Conservation (phyloP, 2,888 invertebrate species). For the Dasypogon diadema region DNA sequence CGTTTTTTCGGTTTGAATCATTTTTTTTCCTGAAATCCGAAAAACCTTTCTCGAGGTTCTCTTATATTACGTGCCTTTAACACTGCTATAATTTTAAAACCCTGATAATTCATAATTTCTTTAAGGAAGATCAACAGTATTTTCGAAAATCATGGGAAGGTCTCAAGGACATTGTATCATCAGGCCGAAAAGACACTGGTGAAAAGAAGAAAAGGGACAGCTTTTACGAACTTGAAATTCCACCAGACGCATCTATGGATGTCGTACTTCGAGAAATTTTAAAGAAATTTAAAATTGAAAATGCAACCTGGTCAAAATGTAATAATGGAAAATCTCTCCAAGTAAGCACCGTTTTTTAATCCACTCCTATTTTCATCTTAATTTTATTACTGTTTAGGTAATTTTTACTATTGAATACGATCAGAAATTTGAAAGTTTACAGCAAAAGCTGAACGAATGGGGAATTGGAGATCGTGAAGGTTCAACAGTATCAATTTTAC, state of each 20-base stretch:
- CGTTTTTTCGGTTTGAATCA: no score
- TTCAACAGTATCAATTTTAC: slow-evolving; percentile 74
- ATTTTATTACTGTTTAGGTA: slow-evolving; percentile 62
- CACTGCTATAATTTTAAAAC: no score
- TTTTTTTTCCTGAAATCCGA: no score
- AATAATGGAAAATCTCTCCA: slow-evolving; percentile 71
- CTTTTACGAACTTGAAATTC: slow-evolving; percentile 56
- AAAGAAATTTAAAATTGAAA: slow-evolving; percentile 70
- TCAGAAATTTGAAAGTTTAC: slow-evolving; percentile 72
- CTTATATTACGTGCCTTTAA: no score
- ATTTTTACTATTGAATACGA: slow-evolving; percentile 74
- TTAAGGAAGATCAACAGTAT: slow-evolving; percentile 51
- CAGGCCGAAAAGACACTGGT: slow-evolving; percentile 51
- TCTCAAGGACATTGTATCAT: slow-evolving; percentile 56
- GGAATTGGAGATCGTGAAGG: slow-evolving; percentile 74
- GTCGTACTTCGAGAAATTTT: slow-evolving; percentile 71
- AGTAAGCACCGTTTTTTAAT: no score
- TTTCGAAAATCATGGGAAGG: slow-evolving; percentile 58
- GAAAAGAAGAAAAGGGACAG: slow-evolving; percentile 54
- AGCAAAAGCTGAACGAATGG: slow-evolving; percentile 72
- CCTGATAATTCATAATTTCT: no score
- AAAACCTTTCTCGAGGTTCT: no score
- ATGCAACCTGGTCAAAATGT: slow-evolving; percentile 72
- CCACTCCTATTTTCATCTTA: no score
- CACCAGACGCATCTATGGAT: slow-evolving; percentile 63